Evolutionary conservation across 1,140 invertebrate species (phyloP), one percentile per base, ranked within the genome.

Genomic region (Fopius arisanus): DNA sequence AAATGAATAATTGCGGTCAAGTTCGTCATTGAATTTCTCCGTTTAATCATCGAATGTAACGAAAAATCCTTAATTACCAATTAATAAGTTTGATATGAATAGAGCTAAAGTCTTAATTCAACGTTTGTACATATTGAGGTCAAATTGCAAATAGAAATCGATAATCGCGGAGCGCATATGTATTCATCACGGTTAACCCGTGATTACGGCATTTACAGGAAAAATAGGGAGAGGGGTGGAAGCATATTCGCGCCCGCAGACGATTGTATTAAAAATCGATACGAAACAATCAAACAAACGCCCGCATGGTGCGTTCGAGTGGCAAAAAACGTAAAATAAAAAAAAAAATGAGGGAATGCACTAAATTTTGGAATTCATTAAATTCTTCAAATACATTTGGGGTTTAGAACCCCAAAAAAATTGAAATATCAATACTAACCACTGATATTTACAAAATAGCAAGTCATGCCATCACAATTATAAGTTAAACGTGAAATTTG

Each of bases 381-480:
- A 29, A 29, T 29, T 7, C 12, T 14, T 7, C 26, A 31, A 63
- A 63, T 29, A n/a, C 1, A 63, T 59, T 16, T n/a, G n/a, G n/a
- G n/a, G n/a, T 14, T 31, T 43, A 19, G 5, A 51, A 26, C 9
- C 2, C 5, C 10, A 28, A 5, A 26, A 65, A 43, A 19, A 40
- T 28, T 72, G 12, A 31, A 65, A 28, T 41, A 33, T 67, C 14
- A 29, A 19, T 79, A 82, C 79, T 23, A 78, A 83, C 76, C 79
- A 63, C 79, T 82, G 54, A 83, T 67, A 78, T 81, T 82, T 74
- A 82, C 78, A 72, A 83, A 82, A 76, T 83, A 83, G 70, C 74
- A 82, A 77, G 79, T 81, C 75, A 80, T 80, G 75, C 76, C 76
- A 82, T 81, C 71, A 73, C 78, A 79, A 74, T 80, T 74, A 70